Conservation (phyloP, 92 coral and sea anemone genomes). For the Actinostola sp. region DNA sequence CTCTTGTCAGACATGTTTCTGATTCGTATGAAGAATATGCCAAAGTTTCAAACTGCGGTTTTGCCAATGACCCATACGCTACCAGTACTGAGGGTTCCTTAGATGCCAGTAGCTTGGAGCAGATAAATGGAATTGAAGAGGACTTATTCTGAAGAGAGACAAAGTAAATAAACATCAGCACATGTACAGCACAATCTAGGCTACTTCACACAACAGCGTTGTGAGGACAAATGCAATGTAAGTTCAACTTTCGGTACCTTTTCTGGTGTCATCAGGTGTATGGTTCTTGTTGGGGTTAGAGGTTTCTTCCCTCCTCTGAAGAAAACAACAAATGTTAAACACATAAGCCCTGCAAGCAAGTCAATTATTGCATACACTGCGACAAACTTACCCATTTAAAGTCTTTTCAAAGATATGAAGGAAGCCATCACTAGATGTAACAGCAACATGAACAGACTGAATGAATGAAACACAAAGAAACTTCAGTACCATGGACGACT, state of each 20-base stretch:
- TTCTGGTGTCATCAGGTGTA: constrained; percentile 73
- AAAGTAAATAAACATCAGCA: no score
- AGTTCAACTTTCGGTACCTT: constrained; percentile 47
- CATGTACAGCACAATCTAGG: no score
- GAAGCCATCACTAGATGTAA: constrained; percentile 80
- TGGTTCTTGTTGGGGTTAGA: constrained; percentile 73
- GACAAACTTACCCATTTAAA: constrained; percentile 83
- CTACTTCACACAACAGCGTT: no score
- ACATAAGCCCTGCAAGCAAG: not conserved
- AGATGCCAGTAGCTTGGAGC: constrained; percentile 65
- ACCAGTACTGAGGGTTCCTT: constrained; percentile 83
- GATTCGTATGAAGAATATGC: constrained; percentile 82
- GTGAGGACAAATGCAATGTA: no score
- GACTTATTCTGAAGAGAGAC: constrained; percentile 29
- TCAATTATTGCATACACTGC: not conserved
- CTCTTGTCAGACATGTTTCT: constrained; percentile 75
- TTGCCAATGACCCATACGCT: constrained; percentile 86
- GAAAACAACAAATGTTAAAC: not conserved
- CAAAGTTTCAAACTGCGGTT: constrained; percentile 94
- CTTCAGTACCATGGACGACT: not conserved
- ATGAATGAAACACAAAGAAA: not conserved
- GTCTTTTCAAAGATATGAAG: constrained; percentile 90
- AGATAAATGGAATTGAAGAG: constrained; percentile 76
- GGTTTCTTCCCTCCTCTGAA: constrained; percentile 89
- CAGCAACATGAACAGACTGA: constrained; percentile 91